These are phyloP conservation scores for Galbula dea DNA, from an alignment of 2,113 vertebrate species.

Conservation along the genomic window DNA sequence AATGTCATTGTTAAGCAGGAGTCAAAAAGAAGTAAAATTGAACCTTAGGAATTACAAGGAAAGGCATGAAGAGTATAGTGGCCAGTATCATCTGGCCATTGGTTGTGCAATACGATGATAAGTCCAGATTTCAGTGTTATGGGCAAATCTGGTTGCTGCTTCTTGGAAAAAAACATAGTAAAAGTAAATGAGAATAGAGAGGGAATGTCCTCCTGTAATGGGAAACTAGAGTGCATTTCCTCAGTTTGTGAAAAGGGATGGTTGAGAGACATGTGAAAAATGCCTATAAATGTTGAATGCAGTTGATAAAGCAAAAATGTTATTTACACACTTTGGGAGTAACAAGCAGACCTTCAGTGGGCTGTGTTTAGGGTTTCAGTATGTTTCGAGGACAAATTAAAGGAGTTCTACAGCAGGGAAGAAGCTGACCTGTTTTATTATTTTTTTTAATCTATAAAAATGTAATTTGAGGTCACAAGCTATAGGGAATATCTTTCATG, in stretches of 20 bases:
- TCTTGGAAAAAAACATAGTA: neutral
- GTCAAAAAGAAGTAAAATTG: too few species aligned
- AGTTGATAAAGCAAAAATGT: neutral
- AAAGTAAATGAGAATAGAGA: neutral
- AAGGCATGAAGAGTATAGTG: neutral
- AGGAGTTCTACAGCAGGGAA: neutral
- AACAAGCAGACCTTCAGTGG: neutral
- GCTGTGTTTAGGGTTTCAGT: neutral
- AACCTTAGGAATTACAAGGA: neutral
- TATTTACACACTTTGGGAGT: neutral
- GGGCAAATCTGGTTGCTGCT: neutral
- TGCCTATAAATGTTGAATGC: neutral
- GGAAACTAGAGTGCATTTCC: neutral
- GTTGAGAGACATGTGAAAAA: neutral
- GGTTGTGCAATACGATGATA: neutral
- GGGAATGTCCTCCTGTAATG: neutral
- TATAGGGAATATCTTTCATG: neutral
- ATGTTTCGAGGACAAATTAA: neutral
- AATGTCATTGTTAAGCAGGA: neutral
- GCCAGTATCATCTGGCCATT: neutral
- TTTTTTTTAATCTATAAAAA: neutral
- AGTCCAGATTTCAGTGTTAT: neutral
- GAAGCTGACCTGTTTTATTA: neutral
- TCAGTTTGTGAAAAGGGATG: neutral
- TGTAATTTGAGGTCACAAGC: neutral